These are phyloP conservation scores for Carassius auratus DNA, from an alignment of 2,113 vertebrate genomes.

Conservation along the genomic window DNA sequence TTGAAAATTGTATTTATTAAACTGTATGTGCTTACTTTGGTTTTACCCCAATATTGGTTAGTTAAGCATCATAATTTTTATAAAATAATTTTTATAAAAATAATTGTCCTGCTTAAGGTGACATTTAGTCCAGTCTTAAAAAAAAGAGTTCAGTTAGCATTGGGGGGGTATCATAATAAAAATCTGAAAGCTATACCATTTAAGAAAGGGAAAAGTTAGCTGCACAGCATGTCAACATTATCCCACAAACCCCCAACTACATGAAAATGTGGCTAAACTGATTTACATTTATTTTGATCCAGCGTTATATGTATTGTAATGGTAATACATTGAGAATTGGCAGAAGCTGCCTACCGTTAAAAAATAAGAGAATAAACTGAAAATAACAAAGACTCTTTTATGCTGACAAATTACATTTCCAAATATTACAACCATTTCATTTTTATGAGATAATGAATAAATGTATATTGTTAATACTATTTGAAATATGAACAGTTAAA, in stretches of 20 bases:
- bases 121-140: not conserved
- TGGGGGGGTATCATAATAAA: not conserved
- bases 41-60: not conserved
- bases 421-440: not conserved
- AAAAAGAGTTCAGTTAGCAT: not conserved
- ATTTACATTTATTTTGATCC: not conserved
- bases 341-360: not conserved
- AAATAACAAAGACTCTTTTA: slow-evolving; percentile 7
- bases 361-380: not conserved
- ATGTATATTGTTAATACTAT: too few species aligned
- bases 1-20: not conserved
- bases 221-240: not conserved
- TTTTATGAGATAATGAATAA: too few species aligned
- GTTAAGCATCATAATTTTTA: too few species aligned
- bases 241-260: not conserved
- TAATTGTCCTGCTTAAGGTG: not conserved
- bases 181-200: not conserved
- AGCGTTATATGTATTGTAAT: not conserved
- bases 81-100: not conserved
- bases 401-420: not conserved
- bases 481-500: too few species aligned
- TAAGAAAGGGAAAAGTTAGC: not conserved
- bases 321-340: not conserved
- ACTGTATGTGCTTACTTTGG: not conserved
- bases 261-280: not conserved